phyloP scores from a whole-genome alignment of 2,113 vertebrate genomes.

The Rhodinocichla rosea region DNA sequence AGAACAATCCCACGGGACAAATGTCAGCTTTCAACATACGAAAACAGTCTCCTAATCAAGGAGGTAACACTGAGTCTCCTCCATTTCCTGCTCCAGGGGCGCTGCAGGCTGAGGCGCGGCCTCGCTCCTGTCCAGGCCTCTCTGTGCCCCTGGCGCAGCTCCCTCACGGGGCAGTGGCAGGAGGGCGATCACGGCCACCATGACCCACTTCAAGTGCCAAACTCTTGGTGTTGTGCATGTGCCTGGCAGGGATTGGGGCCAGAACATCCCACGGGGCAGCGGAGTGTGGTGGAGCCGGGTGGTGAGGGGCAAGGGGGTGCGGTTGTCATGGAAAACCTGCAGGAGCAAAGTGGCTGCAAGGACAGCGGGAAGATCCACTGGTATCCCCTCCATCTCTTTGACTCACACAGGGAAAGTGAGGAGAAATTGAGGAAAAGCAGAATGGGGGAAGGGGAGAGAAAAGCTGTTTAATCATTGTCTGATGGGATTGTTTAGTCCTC shows the following conservation, averaged over 20 bases:
- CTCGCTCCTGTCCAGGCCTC: neutral
- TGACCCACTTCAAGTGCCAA: fast-evolving
- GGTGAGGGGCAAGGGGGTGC: fast-evolving
- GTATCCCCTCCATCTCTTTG: fast-evolving
- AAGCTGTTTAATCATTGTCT: neutral
- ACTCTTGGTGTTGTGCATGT: fast-evolving
- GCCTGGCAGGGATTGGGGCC: neutral
- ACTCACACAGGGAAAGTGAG: fast-evolving
- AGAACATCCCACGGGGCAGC: fast-evolving
- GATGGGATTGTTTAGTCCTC: neutral
- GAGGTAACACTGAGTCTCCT: conserved; percentile 41
- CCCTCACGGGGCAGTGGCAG: neutral
- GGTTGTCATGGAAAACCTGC: fast-evolving
- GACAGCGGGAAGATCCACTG: neutral
- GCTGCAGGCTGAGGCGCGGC: fast-evolving
- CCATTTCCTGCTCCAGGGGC: neutral
- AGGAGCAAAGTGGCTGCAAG: fast-evolving
- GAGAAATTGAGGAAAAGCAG: neutral
- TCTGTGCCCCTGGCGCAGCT: fast-evolving
- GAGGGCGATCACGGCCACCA: fast-evolving
- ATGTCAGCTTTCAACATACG: conserved; percentile 65
- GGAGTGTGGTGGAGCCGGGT: fast-evolving
- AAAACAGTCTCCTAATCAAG: conserved; percentile 34
- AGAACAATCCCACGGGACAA: neutral
- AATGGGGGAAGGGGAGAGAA: neutral